Evolutionary conservation across 2,888 invertebrate genomes (phyloP), one percentile per base, ranked within the genome.

Genomic region (Notocelia uddmanniana): DNA sequence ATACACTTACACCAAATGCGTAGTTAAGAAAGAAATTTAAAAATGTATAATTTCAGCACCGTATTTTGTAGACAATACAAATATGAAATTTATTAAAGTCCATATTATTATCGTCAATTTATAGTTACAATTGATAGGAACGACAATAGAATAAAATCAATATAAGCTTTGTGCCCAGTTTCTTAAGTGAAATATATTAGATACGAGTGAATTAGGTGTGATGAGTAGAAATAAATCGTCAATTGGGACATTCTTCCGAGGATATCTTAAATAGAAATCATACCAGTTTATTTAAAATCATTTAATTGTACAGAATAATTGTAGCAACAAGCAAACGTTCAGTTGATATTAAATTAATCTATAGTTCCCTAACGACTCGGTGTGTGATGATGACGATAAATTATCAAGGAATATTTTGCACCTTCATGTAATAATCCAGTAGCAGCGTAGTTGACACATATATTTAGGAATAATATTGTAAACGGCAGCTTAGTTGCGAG

Each of bases 291-390:
- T 50, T 69, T 64, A 70, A 70, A 64, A 64, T 70, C 70, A 70
- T 70, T 70, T 70, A 70, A 70, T 70, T 64, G 64, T 70, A 64
- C 64, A 41, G 64, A 70, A 71, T 66, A 66, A 66, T 64, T 58
- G 52, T 66, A 59, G 70, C 70, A 71, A 59, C 66, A 71, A 66
- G 66, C 66, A 66, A 66, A 52, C 58, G 37, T 52, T 31, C 66
- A 54, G 70, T 70, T 70, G 64, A 64, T 58, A 64, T 66, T 45
- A 41, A 59, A 54, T 66, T 59, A 41, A 59, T 52, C 50, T 59
- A 70, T 66, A 63, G 69, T 11, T 62, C 69, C 69, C 69, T 63
- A 70, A 66, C 31, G 70, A 52, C 66, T 31, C 59, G 59, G 64
- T 71, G 62, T 69, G 66, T 66, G 70, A 59, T 64, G 37, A 15